Base-by-base conservation (phyloP, 53 echinoderm and acorn worm genomes). In the Temnopleurus reevesii region DNA sequence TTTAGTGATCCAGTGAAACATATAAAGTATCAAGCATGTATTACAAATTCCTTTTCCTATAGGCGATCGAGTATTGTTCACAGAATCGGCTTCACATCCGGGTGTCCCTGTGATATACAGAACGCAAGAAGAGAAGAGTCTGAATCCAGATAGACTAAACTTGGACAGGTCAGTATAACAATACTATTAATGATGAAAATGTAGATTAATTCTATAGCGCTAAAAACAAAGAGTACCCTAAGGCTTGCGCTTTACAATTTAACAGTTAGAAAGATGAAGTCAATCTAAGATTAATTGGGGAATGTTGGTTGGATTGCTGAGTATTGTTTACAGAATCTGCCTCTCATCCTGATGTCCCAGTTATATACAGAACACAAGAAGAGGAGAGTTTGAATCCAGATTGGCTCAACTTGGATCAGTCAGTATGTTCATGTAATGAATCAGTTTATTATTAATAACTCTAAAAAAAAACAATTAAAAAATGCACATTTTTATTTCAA, bases 141-240 rank as follows among this genome's bases (percentile, higher is more conserved):
- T 92, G 54, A 99, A 96, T 57, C 99, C 96, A 77, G 99, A 99
- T 71, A 94, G 98, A 90, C 92, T 99, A 12, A 99, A 99, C 46
- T 56, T 99, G 45, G 98, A 98, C 92, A 98, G 98, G 98, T 96
- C 84, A 44, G 46, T 77, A 13, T 29, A 0, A 10, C 53, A n/a
- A n/a, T n/a, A n/a, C n/a, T n/a, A n/a, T n/a, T n/a, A n/a, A n/a
- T n/a, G n/a, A n/a, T n/a, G n/a, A n/a, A n/a, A n/a, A n/a, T n/a
- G n/a, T n/a, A n/a, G n/a, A n/a, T n/a, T n/a, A n/a, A n/a, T n/a
- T n/a, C n/a, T n/a, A n/a, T n/a, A n/a, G n/a, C n/a, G n/a, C n/a
- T n/a, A n/a, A n/a, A n/a, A n/a, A n/a, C n/a, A n/a, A n/a, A n/a
- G n/a, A n/a, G n/a, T n/a, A n/a, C n/a, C n/a, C n/a, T n/a, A n/a